phyloP scores from a whole-genome alignment of 2,113 vertebrate species.

The Tenebrosternarchus preto region DNA sequence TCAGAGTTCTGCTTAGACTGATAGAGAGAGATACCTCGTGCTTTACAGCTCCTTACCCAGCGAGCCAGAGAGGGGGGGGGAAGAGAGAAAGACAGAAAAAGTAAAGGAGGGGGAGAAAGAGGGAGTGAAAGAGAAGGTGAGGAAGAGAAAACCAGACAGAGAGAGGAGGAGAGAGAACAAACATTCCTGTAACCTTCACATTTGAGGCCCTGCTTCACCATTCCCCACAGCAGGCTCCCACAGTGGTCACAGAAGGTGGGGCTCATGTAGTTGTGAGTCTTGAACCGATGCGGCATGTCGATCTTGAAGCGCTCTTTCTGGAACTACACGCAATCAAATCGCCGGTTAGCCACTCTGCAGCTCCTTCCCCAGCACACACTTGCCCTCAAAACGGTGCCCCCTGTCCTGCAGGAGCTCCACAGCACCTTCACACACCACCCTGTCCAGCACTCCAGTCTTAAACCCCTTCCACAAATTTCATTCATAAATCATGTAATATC shows the following conservation, averaged over 20 bases:
- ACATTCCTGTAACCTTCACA: constrained; percentile 84
- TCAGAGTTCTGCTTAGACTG: too few relatives aligned
- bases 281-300: constrained; percentile 97
- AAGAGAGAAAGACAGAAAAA: neutral
- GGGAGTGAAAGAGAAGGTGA: neutral
- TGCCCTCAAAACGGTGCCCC: too few relatives aligned
- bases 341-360: constrained; percentile 28
- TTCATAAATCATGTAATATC: too few relatives aligned
- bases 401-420: too few relatives aligned
- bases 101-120: neutral
- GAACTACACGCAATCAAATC: constrained; percentile 77
- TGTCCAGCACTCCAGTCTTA: too few relatives aligned
- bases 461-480: too few relatives aligned
- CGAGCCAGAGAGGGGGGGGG: neutral
- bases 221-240: constrained; percentile 95
- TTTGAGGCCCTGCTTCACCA: constrained; percentile 96
- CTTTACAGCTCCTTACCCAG: too few relatives aligned
- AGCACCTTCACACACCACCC: too few relatives aligned
- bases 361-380: too few relatives aligned
- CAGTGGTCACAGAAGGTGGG: constrained; percentile 99
- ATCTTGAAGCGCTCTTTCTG: constrained; percentile 99
- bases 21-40: too few relatives aligned
- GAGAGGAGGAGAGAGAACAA: neutral
- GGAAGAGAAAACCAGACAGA: neutral
- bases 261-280: constrained; percentile 96